A percentile compares a stretch with the other conserved stretches of the same genome.
Conservation (phyloP, 2,113 vertebrate genomes). For the Prunella fulvescens region DNA sequence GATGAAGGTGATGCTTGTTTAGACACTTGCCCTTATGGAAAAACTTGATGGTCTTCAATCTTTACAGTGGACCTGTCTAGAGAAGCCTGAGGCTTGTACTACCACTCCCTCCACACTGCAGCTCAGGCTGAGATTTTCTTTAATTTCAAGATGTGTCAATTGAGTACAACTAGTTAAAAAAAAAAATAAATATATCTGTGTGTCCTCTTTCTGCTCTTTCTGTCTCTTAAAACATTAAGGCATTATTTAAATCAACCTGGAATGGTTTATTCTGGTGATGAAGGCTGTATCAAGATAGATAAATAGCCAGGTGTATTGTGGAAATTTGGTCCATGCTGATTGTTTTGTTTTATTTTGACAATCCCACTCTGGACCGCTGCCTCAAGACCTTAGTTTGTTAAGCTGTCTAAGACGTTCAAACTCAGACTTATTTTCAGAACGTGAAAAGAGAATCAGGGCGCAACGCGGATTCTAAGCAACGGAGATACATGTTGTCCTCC, state of each 20-base stretch:
- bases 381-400: not conserved
- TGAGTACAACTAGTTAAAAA: not conserved
- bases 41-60: not conserved
- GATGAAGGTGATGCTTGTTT: not conserved
- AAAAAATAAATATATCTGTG: not conserved
- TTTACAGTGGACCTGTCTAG: not conserved
- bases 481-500: accelerated
- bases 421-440: not conserved
- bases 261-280: not conserved
- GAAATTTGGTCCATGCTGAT: not conserved
- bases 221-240: not conserved
- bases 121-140: not conserved
- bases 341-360: not conserved
- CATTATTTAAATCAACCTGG: not conserved
- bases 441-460: accelerated
- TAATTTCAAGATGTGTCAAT: not conserved
- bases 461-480: accelerated
- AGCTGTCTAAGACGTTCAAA: not conserved
- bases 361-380: not conserved
- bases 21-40: not conserved
- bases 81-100: not conserved
- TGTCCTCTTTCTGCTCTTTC: not conserved
- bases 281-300: not conserved
- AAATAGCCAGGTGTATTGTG: not conserved
- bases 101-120: not conserved